Base-by-base conservation (phyloP, 1,140 invertebrate genomes). In the Eumeta japonica region DNA sequence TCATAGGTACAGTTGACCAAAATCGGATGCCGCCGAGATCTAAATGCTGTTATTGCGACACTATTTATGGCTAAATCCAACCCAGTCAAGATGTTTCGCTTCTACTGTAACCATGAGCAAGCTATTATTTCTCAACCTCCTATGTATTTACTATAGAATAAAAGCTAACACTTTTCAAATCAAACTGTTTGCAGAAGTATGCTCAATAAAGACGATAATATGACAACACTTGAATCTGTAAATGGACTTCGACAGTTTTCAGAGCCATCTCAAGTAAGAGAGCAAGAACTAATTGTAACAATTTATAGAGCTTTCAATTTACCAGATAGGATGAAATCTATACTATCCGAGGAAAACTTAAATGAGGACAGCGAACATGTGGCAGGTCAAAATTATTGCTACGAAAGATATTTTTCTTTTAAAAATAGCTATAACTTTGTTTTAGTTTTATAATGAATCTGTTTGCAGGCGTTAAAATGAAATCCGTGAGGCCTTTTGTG, bases 241-340 rank as follows among this genome's bases (percentile, higher is more conserved):
- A 1, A 50, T 9, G 43, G 45, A 2, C 59, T 53, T 39, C 58
- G 63, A 31, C 50, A 61, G 18, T 31, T 58, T 3, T 33, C 63
- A 12, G 37, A 36, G 13, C 54, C 60, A 24, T 47, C 50, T 16
- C 30, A 61, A 2, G 17, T 35, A n/a, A 51, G 55, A 28, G 60
- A 64, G 15, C 63, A 66, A 16, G 68, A 68, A 36, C 60, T 73
- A 11, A 43, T 43, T 10, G 37, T 68, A 15, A 62, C 57, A 2
- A 49, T 67, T 0, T 14, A 58, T 3, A 50, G 56, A 50, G 68
- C 65, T 13, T 59, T 58, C 18, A 68, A 70, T 43, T 42, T 73
- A n/a, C 46, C 51, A 4, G 57, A 68, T 11, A 52, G 64, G 28
- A 55, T 40, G 20, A 3, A 43, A 1, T 30, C 29, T 15, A 18